phyloP scores from a whole-genome alignment of 2,888 invertebrate genomes.

The Horisme vitalbata region DNA sequence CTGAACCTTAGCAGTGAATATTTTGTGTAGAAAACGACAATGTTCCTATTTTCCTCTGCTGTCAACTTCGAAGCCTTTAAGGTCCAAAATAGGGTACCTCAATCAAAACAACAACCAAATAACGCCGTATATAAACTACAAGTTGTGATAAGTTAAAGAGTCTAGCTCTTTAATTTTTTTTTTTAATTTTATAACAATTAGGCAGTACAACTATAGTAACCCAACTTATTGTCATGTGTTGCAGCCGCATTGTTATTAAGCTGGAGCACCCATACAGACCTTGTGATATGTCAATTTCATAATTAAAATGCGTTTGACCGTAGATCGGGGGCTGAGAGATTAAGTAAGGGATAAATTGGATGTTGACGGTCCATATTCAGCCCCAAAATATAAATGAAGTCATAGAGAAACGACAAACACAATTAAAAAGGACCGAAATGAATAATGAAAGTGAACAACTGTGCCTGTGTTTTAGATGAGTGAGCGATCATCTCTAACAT shows the following conservation, averaged over 20 bases:
- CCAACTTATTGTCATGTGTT: background rate
- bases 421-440: constrained; percentile 66
- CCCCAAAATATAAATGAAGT: constrained; percentile 65
- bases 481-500: constrained; percentile 9
- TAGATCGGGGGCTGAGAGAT: constrained; percentile 60
- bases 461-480: constrained; percentile 27
- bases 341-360: constrained; percentile 69
- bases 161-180: too few relatives aligned
- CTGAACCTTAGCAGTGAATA: too few relatives aligned
- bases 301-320: constrained; percentile 82
- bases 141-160: too few relatives aligned
- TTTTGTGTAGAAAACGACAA: too few relatives aligned
- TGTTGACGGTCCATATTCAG: constrained; percentile 56
- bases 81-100: too few relatives aligned
- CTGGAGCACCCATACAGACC: constrained; percentile 21
- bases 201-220: too few relatives aligned
- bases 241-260: background rate
- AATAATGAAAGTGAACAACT: constrained; percentile 52
- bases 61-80: too few relatives aligned
- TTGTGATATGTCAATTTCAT: constrained; percentile 80
- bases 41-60: too few relatives aligned
- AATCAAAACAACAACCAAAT: too few relatives aligned
- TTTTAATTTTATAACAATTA: too few relatives aligned
- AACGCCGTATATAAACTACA: too few relatives aligned
- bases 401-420: constrained; percentile 64